These are phyloP conservation scores for Anaspis maculata DNA, from an alignment of 2,888 invertebrate species.

Conservation along the genomic window DNA sequence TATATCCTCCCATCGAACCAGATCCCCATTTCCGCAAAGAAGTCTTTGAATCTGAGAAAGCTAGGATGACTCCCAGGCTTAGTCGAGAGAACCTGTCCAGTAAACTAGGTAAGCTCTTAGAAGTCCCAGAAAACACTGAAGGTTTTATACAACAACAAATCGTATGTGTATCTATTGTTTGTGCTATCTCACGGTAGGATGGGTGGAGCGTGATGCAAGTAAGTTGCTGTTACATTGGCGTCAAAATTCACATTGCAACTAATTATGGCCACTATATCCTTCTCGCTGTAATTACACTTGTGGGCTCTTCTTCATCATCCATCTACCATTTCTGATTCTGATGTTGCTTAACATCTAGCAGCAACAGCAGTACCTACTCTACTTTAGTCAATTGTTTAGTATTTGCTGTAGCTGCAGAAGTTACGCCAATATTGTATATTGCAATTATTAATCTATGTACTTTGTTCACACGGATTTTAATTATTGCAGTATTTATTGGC, in stretches of 20 bases:
- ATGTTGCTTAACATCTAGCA: too few species aligned
- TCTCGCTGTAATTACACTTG: slow-evolving; percentile 7
- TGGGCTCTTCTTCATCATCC: slow-evolving; percentile 1
- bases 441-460: too few species aligned
- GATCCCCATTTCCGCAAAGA: slow-evolving; percentile 58
- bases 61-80: slow-evolving; percentile 37
- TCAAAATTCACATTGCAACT: slow-evolving; percentile 7
- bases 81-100: slow-evolving; percentile 22
- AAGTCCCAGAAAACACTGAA: background rate
- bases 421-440: too few species aligned
- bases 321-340: background rate
- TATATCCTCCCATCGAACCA: slow-evolving; percentile 50
- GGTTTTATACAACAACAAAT: slow-evolving; percentile 17
- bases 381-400: too few species aligned
- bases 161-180: too few species aligned
- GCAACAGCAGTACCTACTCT: too few species aligned
- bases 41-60: slow-evolving; percentile 48
- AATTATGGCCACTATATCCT: slow-evolving; percentile 7
- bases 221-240: slow-evolving; percentile 40
- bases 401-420: too few species aligned
- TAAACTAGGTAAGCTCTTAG: slow-evolving; percentile 29
- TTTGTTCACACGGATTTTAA: too few species aligned
- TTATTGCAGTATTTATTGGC: too few species aligned
- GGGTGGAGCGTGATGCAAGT: slow-evolving; percentile 71
- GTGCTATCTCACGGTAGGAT: slow-evolving; percentile 47